Evolutionary conservation across 2,888 invertebrate genomes (phyloP), one percentile per base, ranked within the genome.

Genomic region (Yponomeuta malinellus): DNA sequence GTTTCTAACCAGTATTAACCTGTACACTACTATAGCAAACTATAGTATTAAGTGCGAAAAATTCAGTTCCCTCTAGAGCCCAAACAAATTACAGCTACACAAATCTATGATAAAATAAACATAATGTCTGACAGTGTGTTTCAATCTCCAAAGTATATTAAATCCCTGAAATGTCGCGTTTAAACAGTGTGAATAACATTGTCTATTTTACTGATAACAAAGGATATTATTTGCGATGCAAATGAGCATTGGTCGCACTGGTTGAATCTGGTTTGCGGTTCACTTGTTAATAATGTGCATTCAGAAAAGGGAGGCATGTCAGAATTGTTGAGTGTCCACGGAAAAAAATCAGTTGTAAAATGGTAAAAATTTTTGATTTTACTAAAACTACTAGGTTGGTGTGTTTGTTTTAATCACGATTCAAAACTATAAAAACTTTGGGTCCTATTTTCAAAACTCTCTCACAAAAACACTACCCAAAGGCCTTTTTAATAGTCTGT

Each of bases 201-300:
- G 15, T 59, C 5, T 12, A 59, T 59, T 59, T 59, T 15, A 59
- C 12, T 15, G 15, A 59, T 15, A 59, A 59, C 52, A 65, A 65
- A 65, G 65, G 33, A 31, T 33, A 65, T 65, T 33, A 65, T 65
- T 65, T 65, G 29, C 65, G 10, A 70, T 23, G 70, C 63, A 23
- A 48, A 68, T 48, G 69, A 69, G 52, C 8, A 15, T 59, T 59
- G 52, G 52, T 59, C 52, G 52, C 52, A 59, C 52, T 59, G 52
- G 52, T 3, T 59, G 52, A 15, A 15, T 15, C 52, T 15, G 52
- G 52, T 59, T 15, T 15, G 52, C 52, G 15, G 52, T 59, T 15
- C 15, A 59, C 52, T 59, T 15, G 52, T 59, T 59, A 59, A 1
- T 59, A 12, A 59, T 59, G 52, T 59, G 43, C 6, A 43, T 43